A percentile compares a stretch with the other conserved stretches of the same genome.
Evolutionary conservation across 2,888 invertebrate genomes (phyloP).

Genomic region (Aphodius granarius): DNA sequence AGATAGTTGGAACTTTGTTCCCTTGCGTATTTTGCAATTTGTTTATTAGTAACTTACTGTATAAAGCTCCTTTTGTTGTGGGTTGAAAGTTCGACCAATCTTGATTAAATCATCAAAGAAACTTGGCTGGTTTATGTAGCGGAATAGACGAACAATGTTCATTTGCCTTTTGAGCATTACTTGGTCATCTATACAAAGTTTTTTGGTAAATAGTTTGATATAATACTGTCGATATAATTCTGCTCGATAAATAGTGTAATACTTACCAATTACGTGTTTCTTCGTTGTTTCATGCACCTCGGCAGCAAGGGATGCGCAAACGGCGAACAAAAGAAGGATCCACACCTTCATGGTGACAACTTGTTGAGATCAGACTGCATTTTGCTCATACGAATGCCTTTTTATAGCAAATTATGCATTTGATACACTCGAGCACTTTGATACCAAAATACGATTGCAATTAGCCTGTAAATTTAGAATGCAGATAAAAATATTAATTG

Average conservation of each 20-base stretch:
- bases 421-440: neutral
- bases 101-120: constrained; percentile 58
- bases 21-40: too few species aligned
- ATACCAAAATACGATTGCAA: neutral
- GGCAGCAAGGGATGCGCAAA: neutral
- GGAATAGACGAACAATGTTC: constrained; percentile 61
- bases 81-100: constrained; percentile 57
- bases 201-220: too few species aligned
- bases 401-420: neutral
- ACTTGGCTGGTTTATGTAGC: constrained; percentile 66
- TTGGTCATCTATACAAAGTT: constrained; percentile 30
- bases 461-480: neutral
- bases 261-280: constrained; percentile 53
- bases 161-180: constrained; percentile 42
- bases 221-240: too few species aligned
- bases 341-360: neutral
- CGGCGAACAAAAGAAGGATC: neutral
- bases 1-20: too few species aligned
- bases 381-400: neutral
- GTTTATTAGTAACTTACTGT: neutral
- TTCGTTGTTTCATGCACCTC: constrained; percentile 26
- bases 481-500: neutral
- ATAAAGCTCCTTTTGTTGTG: neutral
- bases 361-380: neutral
- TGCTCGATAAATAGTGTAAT: too few species aligned